Conservation (phyloP, 2,113 vertebrate species). For the Clarias batrachus region DNA sequence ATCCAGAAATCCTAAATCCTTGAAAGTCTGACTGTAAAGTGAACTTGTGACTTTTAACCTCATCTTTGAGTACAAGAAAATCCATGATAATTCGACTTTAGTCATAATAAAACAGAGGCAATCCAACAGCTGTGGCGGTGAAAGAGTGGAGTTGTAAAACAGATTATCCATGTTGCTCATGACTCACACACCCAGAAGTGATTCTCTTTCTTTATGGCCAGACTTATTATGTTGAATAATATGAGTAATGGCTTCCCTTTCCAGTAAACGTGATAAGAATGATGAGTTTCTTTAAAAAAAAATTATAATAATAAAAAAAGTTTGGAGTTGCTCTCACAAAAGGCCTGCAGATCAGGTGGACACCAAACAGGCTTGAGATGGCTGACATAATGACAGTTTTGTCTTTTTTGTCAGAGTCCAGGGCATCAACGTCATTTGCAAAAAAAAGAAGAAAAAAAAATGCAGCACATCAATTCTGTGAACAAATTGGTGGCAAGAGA, state of each 20-base stretch:
- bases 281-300: not conserved
- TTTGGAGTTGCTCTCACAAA: not conserved
- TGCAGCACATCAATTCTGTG: not conserved
- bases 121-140: not conserved
- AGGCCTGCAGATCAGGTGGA: slow-evolving; percentile 1
- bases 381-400: not conserved
- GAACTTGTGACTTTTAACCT: not conserved
- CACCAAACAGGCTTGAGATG: not conserved
- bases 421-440: not conserved
- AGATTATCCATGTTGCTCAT: not conserved
- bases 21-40: not conserved
- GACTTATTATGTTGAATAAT: slow-evolving; percentile 13
- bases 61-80: not conserved
- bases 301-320: not conserved
- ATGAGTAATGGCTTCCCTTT: slow-evolving; percentile 28
- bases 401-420: not conserved
- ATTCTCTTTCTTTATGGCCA: slow-evolving; percentile 2
- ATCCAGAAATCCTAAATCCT: not conserved
- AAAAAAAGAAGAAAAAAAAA: not conserved
- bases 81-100: not conserved
- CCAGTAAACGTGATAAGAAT: slow-evolving; percentile 19
- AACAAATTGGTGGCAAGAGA: slow-evolving; percentile 1
- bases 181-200: slow-evolving; percentile 30
- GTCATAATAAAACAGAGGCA: not conserved
- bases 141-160: not conserved